Evolutionary conservation across 2,888 invertebrate species (phyloP).

Genomic region (Cephus pulcher): DNA sequence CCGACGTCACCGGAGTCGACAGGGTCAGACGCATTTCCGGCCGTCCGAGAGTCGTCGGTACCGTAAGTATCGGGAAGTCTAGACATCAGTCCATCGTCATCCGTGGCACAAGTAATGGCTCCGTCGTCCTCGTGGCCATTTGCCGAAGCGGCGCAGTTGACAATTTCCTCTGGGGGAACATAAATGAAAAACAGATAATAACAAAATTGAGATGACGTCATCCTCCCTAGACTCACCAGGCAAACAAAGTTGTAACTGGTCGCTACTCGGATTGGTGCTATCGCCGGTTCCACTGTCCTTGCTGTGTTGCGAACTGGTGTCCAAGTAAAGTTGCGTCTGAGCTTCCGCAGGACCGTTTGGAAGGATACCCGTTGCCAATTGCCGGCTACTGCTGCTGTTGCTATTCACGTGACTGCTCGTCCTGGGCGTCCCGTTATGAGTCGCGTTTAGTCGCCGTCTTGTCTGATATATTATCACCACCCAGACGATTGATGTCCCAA

Average conservation of each 20-base stretch:
- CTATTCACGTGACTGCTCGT: constrained; percentile 67
- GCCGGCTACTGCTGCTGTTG: constrained; percentile 48
- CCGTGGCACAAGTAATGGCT: background rate
- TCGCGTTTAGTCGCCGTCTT: constrained; percentile 73
- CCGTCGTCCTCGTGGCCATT: constrained; percentile 52
- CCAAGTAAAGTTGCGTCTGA: constrained; percentile 68
- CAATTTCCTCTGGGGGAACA: constrained; percentile 48
- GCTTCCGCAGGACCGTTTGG: constrained; percentile 62
- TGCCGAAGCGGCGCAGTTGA: constrained; percentile 38
- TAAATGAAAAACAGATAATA: background rate
- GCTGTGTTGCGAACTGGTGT: constrained; percentile 81
- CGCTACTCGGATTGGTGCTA: constrained; percentile 80
- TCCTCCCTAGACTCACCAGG: constrained; percentile 44
- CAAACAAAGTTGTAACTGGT: constrained; percentile 68
- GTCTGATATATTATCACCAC: constrained; percentile 91
- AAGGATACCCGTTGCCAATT: constrained; percentile 66
- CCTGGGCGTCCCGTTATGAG: constrained; percentile 58
- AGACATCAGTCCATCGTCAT: background rate
- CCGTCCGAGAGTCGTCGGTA: background rate
- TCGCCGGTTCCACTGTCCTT: constrained; percentile 87
- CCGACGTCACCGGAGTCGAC: background rate
- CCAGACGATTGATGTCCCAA: constrained; percentile 92
- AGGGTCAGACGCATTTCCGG: background rate
- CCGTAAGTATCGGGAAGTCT: background rate
- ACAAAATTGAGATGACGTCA: background rate